These are phyloP conservation scores for Electrona antarctica DNA, from an alignment of 2,113 vertebrate species.

Conservation along the genomic window DNA sequence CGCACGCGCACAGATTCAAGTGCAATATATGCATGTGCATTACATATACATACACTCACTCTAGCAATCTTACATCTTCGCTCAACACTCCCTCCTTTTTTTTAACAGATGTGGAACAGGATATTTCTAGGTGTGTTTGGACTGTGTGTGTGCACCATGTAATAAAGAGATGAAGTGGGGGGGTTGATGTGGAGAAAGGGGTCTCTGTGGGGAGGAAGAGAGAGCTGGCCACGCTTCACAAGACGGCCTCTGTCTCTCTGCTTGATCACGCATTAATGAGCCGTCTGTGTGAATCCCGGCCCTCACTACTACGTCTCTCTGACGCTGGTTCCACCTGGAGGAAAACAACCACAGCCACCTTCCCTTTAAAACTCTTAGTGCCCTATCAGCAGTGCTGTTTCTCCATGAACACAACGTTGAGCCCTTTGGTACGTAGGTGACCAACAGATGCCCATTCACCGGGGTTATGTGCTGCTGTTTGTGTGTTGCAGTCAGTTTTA, in stretches of 20 bases:
- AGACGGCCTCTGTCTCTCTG: conserved; percentile 72
- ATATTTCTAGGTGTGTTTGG: conserved; percentile 73
- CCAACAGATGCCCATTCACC: conserved; percentile 70
- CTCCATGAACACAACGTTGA: conserved; percentile 45
- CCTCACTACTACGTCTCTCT: conserved; percentile 44
- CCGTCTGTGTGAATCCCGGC: conserved; percentile 67
- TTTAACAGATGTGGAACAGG: conserved; percentile 59
- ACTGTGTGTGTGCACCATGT: conserved; percentile 33
- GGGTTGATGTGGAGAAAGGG: conserved; percentile 66
- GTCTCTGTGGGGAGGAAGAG: conserved; percentile 71
- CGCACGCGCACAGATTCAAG: neutral
- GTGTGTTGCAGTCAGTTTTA: conserved; percentile 21
- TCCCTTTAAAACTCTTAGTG: conserved; percentile 46
- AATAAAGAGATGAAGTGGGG: conserved; percentile 72
- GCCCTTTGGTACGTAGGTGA: conserved; percentile 18
- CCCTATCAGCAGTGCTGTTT: conserved; percentile 59
- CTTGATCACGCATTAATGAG: conserved; percentile 77
- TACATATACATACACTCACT: conserved; percentile 8
- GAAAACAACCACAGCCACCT: conserved; percentile 64
- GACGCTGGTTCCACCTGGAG: conserved; percentile 53
- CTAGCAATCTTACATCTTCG: conserved; percentile 37
- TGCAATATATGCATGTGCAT: neutral
- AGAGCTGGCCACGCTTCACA: conserved; percentile 71
- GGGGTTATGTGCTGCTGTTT: conserved; percentile 1
- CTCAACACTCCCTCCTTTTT: conserved; percentile 36